Evolutionary conservation across 2,888 invertebrate genomes (phyloP), one percentile per base, ranked within the genome.

Genomic region (Parasteatoda lunata): DNA sequence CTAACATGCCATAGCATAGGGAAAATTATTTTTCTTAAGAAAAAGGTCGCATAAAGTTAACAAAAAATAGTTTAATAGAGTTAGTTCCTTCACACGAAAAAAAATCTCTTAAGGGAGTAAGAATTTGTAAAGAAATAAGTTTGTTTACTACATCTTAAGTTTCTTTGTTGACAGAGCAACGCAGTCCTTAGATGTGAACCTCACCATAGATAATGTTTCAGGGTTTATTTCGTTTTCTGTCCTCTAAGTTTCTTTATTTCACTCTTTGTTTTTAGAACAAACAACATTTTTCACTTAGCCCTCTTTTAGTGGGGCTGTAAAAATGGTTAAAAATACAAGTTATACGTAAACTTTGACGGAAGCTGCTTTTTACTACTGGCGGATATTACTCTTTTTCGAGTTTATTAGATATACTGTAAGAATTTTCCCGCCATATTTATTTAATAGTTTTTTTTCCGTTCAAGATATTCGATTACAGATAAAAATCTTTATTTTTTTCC

Each of bases 221-320:
- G n/a, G 54, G 47, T 69, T 48, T 48, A 69, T 66, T 13, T n/a
- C 13, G 13, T 6, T 15, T 45, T 45, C 13, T 69, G 11, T 15
- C 51, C n/a, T n/a, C 15, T 49, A 51, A 48, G 66, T 66, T 66
- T 70, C 70, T 78, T 78, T 70, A 78, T 69, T 78, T 78, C 48
- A 59, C 48, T 45, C 30, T 70, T n/a, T 52, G 78, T 70, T 70
- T 78, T 71, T 68, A 70, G 52, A 78, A 59, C 64, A 70, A 64
- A 77, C 77, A 70, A 69, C 70, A 71, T 79, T 70, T 79, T 79
- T 79, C 59, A 79, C 71, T 79, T 79, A 79, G 78, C n/a, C 70
- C 11, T 48, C 70, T 79, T 79, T 79, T 70, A 79, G 59, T 70
- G 64, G 48, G 54, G 11, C 13, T 15, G 70, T 70, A 70, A 78